Evolutionary conservation across 2,888 invertebrate genomes (phyloP), one percentile per base, ranked within the genome.

Genomic region (Hemaris fuciformis): DNA sequence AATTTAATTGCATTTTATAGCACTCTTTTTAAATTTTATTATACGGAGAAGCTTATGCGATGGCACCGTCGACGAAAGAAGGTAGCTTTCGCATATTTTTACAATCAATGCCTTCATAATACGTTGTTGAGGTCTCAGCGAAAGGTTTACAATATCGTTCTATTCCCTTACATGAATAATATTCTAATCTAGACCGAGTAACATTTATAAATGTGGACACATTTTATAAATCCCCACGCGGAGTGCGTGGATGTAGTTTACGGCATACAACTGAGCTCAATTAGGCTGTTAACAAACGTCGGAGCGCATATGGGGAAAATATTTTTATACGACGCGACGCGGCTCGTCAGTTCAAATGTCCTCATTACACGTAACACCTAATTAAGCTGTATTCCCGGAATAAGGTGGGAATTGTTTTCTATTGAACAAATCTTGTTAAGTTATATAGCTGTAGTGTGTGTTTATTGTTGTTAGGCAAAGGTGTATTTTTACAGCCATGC

Each of bases 291-390:
- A 13, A 38, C 38, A n/a, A 38, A 38, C 13, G 38, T 38, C n/a
- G n/a, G n/a, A n/a, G 38, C 38, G n/a, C 38, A 13, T 22, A 13
- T 23, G 1, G 1, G 5, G 23, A 13, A 23, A 23, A 23, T 5
- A 13, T 46, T 46, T 46, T 46, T 45, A 45, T 46, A 46, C 46
- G 3, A 22, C 2, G 3, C 38, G 38, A 2, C n/a, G 23, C 13
- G 13, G 13, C 22, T 45, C 8, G 18, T 23, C 46, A 46, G 13
- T n/a, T 23, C 22, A 13, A 46, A 46, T 23, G 46, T 46, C n/a
- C 46, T 46, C 46, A 46, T 46, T 46, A 46, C 46, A 13, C n/a
- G 46, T 46, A n/a, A 1, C 46, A 46, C 46, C 46, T n/a, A 46
- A 46, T 46, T 46, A 46, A 23, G 46, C 5, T 10, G 22, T 13